These are phyloP conservation scores for Phoenicopterus ruber DNA, from an alignment of 2,113 vertebrate species.

Conservation along the genomic window DNA sequence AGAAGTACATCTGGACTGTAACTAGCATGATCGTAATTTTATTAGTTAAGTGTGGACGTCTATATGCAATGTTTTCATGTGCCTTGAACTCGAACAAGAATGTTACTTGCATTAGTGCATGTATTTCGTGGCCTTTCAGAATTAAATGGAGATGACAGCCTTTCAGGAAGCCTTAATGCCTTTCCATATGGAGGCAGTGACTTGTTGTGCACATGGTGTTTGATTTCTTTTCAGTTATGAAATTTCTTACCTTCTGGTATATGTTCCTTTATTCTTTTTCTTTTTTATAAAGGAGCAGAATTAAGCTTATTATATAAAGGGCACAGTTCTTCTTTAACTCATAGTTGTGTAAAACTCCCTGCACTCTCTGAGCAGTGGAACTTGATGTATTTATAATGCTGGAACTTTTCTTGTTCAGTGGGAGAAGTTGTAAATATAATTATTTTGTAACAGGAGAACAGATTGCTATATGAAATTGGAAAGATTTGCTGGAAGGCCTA, in stretches of 20 bases:
- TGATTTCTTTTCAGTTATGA: background rate
- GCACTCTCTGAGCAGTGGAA: background rate
- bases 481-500: background rate
- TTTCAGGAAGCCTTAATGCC: background rate
- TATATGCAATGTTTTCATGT: background rate
- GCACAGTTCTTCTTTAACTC: background rate
- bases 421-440: background rate
- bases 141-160: background rate
- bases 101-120: background rate
- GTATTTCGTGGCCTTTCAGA: background rate
- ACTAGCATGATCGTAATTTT: background rate
- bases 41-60: background rate
- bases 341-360: background rate
- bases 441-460: background rate
- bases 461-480: background rate
- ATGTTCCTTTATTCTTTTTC: background rate
- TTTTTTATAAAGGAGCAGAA: background rate
- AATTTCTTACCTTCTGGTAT: background rate
- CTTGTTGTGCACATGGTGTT: background rate
- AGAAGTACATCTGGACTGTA: background rate
- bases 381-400: background rate
- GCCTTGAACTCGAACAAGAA: background rate
- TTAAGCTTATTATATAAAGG: background rate
- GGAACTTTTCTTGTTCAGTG: background rate
- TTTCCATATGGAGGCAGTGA: background rate